These are phyloP conservation scores for Coendou prehensilis DNA, from an alignment of 2,797 vertebrate genomes.

Conservation along the genomic window DNA sequence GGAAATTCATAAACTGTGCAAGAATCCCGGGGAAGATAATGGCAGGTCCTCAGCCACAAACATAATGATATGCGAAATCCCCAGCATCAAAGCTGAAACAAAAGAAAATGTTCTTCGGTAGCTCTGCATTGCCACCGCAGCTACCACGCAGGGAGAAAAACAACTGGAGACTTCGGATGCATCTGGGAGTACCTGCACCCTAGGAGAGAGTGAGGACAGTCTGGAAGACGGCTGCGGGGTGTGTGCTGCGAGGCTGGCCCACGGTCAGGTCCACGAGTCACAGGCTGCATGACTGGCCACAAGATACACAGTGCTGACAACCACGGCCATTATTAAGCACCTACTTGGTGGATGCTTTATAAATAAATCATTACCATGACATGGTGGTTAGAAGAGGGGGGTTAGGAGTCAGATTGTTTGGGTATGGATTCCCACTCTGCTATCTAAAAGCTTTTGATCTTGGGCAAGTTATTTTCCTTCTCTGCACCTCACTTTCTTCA, in stretches of 20 bases:
- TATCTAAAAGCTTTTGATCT: background rate
- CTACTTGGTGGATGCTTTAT: conserved; percentile 10
- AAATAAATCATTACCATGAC: background rate
- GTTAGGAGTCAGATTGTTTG: background rate
- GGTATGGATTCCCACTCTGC: background rate
- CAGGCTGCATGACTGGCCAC: background rate
- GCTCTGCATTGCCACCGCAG: conserved; percentile 50
- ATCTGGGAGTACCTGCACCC: background rate
- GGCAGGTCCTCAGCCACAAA: conserved; percentile 68
- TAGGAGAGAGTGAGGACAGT: background rate
- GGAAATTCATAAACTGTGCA: conserved; percentile 70
- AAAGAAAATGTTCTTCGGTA: conserved; percentile 79
- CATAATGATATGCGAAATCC: conserved; percentile 80
- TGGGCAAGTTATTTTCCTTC: background rate
- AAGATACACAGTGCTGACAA: background rate
- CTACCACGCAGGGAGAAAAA: conserved; percentile 65
- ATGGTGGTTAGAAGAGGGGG: background rate
- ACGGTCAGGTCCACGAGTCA: background rate
- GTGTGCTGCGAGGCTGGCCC: background rate
- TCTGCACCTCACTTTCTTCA: conserved; percentile 10
- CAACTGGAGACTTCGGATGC: conserved; percentile 33
- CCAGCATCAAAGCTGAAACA: conserved; percentile 81
- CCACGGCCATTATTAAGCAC: conserved; percentile 17
- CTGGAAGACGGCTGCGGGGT: background rate
- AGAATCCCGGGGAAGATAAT: conserved; percentile 70